phyloP scores from a whole-genome alignment of 35 echinoderm and acorn worm genomes.

The Apostichopus californicus region DNA sequence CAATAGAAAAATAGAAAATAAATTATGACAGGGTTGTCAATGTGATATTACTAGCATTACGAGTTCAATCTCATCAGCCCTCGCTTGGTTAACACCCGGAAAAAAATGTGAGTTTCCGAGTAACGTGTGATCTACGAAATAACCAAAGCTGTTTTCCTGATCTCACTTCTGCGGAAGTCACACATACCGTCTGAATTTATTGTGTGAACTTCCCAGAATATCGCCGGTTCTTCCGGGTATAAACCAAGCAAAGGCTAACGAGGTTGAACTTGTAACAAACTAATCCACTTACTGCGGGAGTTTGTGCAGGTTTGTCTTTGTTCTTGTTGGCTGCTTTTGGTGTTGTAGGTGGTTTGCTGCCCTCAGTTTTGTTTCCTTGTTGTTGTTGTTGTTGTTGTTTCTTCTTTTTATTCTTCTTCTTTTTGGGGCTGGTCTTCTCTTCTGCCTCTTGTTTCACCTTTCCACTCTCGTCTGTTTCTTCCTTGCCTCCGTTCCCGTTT shows the following conservation, averaged over 20 bases:
- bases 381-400: not conserved
- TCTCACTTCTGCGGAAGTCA: no score
- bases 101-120: no score
- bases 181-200: no score
- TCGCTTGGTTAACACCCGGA: no score
- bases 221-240: not conserved
- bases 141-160: no score
- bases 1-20: no score
- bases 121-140: no score
- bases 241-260: no score
- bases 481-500: not conserved
- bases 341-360: not conserved
- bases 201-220: no score
- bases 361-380: not conserved
- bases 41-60: no score
- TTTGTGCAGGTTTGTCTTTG: not conserved
- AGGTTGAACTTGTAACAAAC: not conserved
- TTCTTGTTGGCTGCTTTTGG: not conserved
- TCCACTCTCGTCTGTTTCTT: not conserved
- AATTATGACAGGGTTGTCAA: no score
- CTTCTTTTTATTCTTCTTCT: constrained; percentile 32
- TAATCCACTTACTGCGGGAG: not conserved
- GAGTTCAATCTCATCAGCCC: no score
- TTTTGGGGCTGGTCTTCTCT: not conserved
- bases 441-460: not conserved